Evolutionary conservation across 2,888 invertebrate genomes (phyloP).

Genomic region (Tetanocera ferruginea): DNA sequence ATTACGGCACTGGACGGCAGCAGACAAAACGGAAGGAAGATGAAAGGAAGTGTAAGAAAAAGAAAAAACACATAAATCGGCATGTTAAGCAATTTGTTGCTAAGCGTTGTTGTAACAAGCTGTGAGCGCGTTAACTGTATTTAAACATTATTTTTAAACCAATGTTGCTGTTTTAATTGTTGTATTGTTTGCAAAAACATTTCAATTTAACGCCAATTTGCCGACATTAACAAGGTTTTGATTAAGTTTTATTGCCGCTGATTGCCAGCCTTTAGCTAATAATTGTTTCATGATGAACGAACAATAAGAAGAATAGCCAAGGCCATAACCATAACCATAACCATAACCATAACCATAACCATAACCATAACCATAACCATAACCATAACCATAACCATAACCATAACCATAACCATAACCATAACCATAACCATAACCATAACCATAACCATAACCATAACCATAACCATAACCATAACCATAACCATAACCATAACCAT

Average conservation of each 20-base stretch:
- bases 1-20: neutral
- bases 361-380: too few relatives aligned
- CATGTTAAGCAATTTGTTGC: neutral
- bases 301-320: too few relatives aligned
- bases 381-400: too few relatives aligned
- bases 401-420: too few relatives aligned
- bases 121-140: neutral
- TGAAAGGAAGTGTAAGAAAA: neutral
- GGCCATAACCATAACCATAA: too few relatives aligned
- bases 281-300: too few relatives aligned
- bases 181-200: neutral
- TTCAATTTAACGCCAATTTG: neutral
- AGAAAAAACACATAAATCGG: neutral
- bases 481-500: too few relatives aligned
- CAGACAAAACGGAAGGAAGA: neutral
- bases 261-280: too few relatives aligned
- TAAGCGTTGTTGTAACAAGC: neutral
- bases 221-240: neutral
- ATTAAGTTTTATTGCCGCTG: neutral
- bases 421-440: too few relatives aligned
- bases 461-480: too few relatives aligned
- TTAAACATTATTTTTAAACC: neutral
- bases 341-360: too few relatives aligned
- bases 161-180: neutral
- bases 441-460: too few relatives aligned